Evolutionary conservation across 1,140 invertebrate genomes (phyloP).

Genomic region (Camponotus pennsylvanicus): DNA sequence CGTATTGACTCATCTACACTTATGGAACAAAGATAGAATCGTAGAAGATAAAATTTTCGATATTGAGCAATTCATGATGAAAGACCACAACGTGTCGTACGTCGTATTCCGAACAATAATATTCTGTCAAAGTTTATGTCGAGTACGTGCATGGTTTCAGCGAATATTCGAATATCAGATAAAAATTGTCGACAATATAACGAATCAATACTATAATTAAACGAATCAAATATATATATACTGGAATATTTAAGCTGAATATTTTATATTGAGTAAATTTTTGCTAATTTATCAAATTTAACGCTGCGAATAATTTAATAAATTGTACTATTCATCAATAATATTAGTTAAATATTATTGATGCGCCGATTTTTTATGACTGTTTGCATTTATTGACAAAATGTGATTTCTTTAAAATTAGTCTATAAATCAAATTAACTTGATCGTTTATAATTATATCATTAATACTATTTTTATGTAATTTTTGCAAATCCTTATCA

Average conservation of each 20-base stretch:
- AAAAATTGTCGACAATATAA: constrained; percentile 3
- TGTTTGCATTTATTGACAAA: background rate
- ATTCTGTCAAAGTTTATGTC: background rate
- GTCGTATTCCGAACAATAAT: background rate
- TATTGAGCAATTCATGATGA: background rate
- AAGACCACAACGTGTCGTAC: background rate
- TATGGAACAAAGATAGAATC: background rate
- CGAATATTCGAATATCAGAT: background rate
- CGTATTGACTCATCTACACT: background rate
- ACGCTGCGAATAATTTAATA: background rate
- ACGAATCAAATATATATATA: background rate
- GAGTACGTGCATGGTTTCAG: background rate
- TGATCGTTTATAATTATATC: background rate
- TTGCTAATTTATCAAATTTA: background rate
- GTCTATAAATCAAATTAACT: background rate
- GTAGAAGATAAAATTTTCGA: constrained; percentile 8
- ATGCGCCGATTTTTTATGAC: background rate
- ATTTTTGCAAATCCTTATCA: constrained; percentile 8
- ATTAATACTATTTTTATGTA: background rate
- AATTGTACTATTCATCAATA: background rate
- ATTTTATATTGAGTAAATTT: too few relatives aligned
- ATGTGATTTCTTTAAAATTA: background rate
- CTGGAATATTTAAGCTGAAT: background rate
- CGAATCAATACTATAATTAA: background rate
- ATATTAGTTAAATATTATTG: background rate